These are phyloP conservation scores for Procambarus clarkii DNA, from an alignment of 1,140 invertebrate genomes.

Conservation along the genomic window DNA sequence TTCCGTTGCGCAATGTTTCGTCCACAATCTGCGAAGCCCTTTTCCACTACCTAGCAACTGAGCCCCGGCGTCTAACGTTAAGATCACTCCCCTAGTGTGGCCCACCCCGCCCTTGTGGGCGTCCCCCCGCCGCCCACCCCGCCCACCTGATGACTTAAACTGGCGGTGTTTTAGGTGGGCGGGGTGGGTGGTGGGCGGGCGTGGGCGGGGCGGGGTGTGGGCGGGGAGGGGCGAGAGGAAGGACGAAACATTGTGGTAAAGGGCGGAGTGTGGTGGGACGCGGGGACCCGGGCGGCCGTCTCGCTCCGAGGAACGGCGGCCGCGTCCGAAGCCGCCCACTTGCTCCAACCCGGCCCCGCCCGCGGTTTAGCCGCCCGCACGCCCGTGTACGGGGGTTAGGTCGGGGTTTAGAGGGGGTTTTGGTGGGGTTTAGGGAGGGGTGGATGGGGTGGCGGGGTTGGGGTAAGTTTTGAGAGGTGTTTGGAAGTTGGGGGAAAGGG, in stretches of 20 bases:
- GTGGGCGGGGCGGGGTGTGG: background rate
- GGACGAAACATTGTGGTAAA: constrained; percentile 25
- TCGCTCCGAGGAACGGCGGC: constrained; percentile 62
- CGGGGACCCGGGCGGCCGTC: constrained; percentile 44
- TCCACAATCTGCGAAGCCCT: constrained; percentile 43
- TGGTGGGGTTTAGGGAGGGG: background rate
- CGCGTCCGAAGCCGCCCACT: constrained; percentile 28
- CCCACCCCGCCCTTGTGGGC: constrained; percentile 2
- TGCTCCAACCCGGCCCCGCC: background rate
- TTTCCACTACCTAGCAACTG: constrained; percentile 53
- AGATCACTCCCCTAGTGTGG: constrained; percentile 11
- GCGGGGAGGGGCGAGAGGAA: constrained; percentile 13
- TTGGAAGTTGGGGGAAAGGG: constrained; percentile 2
- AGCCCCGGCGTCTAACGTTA: constrained; percentile 34
- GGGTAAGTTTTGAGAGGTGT: background rate
- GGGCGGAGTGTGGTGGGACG: constrained; percentile 29
- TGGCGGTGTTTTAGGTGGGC: constrained; percentile 22
- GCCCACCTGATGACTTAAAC: constrained; percentile 42
- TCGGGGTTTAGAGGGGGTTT: too few relatives aligned
- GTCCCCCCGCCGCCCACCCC: background rate
- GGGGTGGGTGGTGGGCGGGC: background rate
- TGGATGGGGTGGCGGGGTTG: background rate
- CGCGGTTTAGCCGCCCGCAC: background rate
- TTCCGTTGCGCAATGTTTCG: constrained; percentile 59
- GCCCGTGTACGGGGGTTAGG: background rate